Evolutionary conservation across 2,888 invertebrate genomes (phyloP).

Genomic region (Xylophagus ater): DNA sequence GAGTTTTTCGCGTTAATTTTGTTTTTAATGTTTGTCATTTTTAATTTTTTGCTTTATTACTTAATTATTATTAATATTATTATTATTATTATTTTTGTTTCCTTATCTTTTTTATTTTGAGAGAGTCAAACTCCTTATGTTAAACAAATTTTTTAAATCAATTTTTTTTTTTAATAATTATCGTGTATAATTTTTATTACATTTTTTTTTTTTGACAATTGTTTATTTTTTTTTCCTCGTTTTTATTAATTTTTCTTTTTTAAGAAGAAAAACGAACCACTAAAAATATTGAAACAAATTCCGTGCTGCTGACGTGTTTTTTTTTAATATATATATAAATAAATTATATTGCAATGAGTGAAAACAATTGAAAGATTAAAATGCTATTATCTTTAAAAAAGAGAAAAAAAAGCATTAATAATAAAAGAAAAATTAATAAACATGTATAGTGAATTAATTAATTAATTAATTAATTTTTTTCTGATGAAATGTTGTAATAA

Average conservation of each 20-base stretch:
- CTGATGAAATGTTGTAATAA: no score
- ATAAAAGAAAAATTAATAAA: neutral
- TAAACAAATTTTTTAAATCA: neutral
- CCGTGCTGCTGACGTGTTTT: slow-evolving; percentile 6
- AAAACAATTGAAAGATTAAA: no score
- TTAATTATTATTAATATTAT: no score
- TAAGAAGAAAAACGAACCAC: neutral
- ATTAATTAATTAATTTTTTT: slow-evolving; percentile 7
- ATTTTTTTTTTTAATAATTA: neutral
- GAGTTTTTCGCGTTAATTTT: no score
- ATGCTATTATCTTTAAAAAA: no score
- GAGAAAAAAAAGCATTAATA: neutral
- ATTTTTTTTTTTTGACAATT: neutral
- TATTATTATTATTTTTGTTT: no score
- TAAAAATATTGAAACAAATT: no score
- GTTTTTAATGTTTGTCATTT: neutral
- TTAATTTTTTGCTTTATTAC: neutral
- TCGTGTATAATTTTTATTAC: neutral
- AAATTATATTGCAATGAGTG: no score
- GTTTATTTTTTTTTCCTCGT: neutral
- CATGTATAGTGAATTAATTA: neutral
- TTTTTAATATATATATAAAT: no score
- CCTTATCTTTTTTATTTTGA: no score
- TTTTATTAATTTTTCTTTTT: neutral
- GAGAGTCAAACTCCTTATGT: slow-evolving; percentile 10